Evolutionary conservation across 2,797 vertebrate species (phyloP), one percentile per base, ranked within the genome.

Genomic region (Fringilla coelebs): DNA sequence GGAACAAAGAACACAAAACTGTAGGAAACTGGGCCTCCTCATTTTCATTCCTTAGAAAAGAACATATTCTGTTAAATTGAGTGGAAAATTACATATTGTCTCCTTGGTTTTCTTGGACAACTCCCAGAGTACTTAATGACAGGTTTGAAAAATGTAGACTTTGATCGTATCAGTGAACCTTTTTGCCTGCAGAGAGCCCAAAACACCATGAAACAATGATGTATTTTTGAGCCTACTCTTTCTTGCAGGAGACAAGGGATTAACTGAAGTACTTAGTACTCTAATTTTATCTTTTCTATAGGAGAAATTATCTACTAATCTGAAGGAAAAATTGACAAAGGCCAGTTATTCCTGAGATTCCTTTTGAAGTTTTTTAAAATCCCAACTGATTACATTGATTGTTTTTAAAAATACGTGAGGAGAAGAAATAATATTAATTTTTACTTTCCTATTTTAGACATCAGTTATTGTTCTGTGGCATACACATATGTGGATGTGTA

Each of bases 41-140:
- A 78, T 96, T 94, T 93, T 96, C 58, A 90, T 95, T 94, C 87
- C 72, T 88, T 77, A 91, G 75, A 93, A 89, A 88, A 91, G 76
- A 96, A 91, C 70, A 91, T 78, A 89, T 80, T 95, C 89, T 75
- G 85, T 86, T 90, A 93, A 95, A 94, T 96, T 80, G 84, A 91
- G 88, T 6, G 29, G 91, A 96, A 96, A 96, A 95, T 94, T 91
- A 83, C 58, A 31, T 81, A 95, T 93, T 95, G 94, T 96, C 95
- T 93, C 94, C 72, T 78, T 77, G 41, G 82, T 89, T 95, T 91
- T 83, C 70, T 92, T 94, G 88, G 82, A 94, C 70, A 88, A 40
- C 28, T 94, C 79, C 88, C 93, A 94, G 73, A 78, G 54, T 51
- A 78, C 70, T 90, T 94, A 94, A 92, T 84, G 85, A 88, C 65